Percentiles rank a stretch among this genome's conserved stretches.
Evolutionary conservation across 2,113 vertebrate genomes (phyloP).

Genomic region (Agelaius tricolor): DNA sequence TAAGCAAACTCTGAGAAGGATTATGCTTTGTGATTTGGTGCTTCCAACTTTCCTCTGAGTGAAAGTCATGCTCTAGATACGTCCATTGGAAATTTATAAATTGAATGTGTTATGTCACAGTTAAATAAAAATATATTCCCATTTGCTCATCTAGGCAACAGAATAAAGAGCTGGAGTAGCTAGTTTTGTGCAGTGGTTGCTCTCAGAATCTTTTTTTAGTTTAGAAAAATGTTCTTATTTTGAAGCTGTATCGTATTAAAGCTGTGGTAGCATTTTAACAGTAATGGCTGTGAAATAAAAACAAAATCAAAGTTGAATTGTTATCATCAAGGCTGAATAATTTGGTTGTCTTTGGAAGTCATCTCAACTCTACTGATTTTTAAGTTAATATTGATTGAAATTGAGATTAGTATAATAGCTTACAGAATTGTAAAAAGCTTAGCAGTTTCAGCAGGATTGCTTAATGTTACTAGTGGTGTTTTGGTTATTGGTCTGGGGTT

Average conservation of each 20-base stretch:
- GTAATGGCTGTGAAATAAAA: not conserved
- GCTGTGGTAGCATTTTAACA: not conserved
- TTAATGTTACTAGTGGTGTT: not conserved
- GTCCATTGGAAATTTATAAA: not conserved
- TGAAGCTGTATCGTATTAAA: not conserved
- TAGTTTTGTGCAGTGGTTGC: not conserved
- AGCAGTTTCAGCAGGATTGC: not conserved
- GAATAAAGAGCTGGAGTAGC: not conserved
- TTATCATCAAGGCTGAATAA: not conserved
- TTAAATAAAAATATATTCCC: not conserved
- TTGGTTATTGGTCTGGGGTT: rapidly evolving
- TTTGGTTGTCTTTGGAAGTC: not conserved
- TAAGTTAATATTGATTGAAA: not conserved
- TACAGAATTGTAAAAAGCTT: not conserved
- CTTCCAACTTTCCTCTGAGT: not conserved
- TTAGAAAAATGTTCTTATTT: not conserved
- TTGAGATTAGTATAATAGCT: not conserved
- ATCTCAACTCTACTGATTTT: not conserved
- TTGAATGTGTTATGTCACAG: not conserved
- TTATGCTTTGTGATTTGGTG: not conserved
- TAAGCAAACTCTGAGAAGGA: not conserved
- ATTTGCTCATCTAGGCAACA: not conserved
- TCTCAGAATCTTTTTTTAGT: not conserved
- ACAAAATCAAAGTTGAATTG: not conserved
- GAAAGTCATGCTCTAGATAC: not conserved